These are phyloP conservation scores for Lasioglossum baleicum DNA, from an alignment of 1,140 invertebrate genomes.

Conservation along the genomic window DNA sequence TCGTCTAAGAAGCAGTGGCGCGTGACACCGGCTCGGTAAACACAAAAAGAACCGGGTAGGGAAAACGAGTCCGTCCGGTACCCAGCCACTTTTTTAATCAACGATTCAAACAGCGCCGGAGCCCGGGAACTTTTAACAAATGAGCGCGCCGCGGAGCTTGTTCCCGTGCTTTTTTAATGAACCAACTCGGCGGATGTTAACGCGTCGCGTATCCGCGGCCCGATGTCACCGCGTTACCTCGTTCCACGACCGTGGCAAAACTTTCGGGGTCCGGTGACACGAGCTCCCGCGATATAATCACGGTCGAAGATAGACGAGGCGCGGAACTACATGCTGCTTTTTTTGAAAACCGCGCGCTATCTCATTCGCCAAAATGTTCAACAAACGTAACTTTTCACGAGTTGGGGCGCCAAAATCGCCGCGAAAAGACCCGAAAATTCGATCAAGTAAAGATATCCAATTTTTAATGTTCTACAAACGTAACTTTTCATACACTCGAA, in stretches of 20 bases:
- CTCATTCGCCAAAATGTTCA: too few species aligned
- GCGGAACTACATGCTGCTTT: background rate
- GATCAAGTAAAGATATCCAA: too few species aligned
- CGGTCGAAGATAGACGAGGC: slow-evolving; percentile 13
- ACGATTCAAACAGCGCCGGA: slow-evolving; percentile 30
- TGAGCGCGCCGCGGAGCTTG: slow-evolving; percentile 27
- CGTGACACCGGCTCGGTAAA: too few species aligned
- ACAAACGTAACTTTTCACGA: too few species aligned
- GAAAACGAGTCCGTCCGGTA: background rate
- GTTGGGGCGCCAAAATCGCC: too few species aligned
- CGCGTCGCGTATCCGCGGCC: slow-evolving; percentile 30
- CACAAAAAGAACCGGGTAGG: too few species aligned
- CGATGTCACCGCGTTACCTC: slow-evolving; percentile 33
- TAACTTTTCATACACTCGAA: too few species aligned
- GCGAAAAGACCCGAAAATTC: too few species aligned
- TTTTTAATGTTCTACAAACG: too few species aligned
- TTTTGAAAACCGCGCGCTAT: background rate
- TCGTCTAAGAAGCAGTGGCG: too few species aligned
- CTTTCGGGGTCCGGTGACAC: slow-evolving; percentile 15
- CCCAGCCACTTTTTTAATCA: slow-evolving; percentile 37
- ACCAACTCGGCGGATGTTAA: slow-evolving; percentile 44
- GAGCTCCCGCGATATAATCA: slow-evolving; percentile 28
- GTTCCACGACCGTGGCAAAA: background rate
- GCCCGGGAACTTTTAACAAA: slow-evolving; percentile 45
- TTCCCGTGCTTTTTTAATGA: slow-evolving; percentile 43